Evolutionary conservation across 2,888 invertebrate species (phyloP).

Genomic region (Metalampra italica): DNA sequence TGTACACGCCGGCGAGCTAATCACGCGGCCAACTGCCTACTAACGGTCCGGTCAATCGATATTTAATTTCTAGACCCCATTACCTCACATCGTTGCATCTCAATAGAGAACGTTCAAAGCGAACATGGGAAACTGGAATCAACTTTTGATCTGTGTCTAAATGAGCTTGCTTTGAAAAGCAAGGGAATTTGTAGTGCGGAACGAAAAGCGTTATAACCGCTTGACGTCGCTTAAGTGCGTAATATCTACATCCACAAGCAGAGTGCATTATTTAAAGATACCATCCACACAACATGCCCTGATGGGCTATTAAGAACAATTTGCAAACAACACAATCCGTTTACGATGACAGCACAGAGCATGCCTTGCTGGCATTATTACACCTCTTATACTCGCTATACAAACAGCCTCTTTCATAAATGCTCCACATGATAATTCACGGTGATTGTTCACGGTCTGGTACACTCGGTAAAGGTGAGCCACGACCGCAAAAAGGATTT

Average conservation of each 20-base stretch:
- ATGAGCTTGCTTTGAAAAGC: too few relatives aligned
- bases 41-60: constrained; percentile 49
- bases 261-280: constrained; percentile 27
- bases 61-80: constrained; percentile 45
- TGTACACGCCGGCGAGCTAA: constrained; percentile 35
- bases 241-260: constrained; percentile 7
- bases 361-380: constrained; percentile 48
- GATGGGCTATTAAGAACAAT: constrained; percentile 47
- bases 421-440: constrained; percentile 70
- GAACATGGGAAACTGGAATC: constrained; percentile 1
- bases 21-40: constrained; percentile 52
- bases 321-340: constrained; percentile 55
- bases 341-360: constrained; percentile 46
- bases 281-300: constrained; percentile 28
- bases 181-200: background rate
- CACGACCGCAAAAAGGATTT: constrained; percentile 72
- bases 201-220: background rate
- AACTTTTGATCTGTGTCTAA: background rate
- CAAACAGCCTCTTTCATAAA: constrained; percentile 68
- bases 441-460: constrained; percentile 74
- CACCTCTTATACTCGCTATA: constrained; percentile 57
- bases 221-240: constrained; percentile 2
- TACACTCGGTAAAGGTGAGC: constrained; percentile 67
- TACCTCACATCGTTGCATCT: constrained; percentile 27
- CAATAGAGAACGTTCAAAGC: constrained; percentile 20